A percentile compares a stretch with the other conserved stretches of the same genome.
These are phyloP conservation scores for Thera obeliscata DNA, from an alignment of 2,888 invertebrate species.

Conservation along the genomic window DNA sequence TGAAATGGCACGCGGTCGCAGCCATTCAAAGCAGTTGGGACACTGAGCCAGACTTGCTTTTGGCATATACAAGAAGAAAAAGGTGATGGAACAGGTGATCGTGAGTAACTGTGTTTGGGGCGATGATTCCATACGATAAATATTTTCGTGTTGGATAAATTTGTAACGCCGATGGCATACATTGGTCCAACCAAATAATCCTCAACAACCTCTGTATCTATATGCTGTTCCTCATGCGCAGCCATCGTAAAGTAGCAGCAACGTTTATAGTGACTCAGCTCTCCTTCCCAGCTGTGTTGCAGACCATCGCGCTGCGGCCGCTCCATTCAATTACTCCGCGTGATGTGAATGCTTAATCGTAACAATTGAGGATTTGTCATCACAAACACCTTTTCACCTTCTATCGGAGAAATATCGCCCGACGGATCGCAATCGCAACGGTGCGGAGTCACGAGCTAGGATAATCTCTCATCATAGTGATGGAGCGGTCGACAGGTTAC, in stretches of 20 bases:
- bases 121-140: too few species aligned
- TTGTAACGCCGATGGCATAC: too few species aligned
- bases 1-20: constrained; percentile 69
- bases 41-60: constrained; percentile 8
- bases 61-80: background rate
- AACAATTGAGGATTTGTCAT: constrained; percentile 63
- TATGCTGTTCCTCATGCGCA: too few species aligned
- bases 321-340: constrained; percentile 74
- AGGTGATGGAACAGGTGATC: too few species aligned
- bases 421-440: constrained; percentile 27
- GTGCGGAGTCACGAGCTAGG: constrained; percentile 50
- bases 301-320: constrained; percentile 56
- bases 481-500: constrained; percentile 58
- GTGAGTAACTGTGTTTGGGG: too few species aligned
- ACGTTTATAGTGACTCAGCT: constrained; percentile 6
- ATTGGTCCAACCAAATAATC: too few species aligned
- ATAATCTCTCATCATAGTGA: constrained; percentile 57
- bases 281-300: constrained; percentile 33
- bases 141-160: too few species aligned
- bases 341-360: constrained; percentile 70
- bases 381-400: constrained; percentile 67
- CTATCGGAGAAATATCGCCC: constrained; percentile 55
- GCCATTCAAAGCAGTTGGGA: constrained; percentile 8
- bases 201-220: too few species aligned
- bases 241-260: background rate